These are phyloP conservation scores for Anas platyrhynchos DNA, from an alignment of 2,113 vertebrate species.

Conservation along the genomic window DNA sequence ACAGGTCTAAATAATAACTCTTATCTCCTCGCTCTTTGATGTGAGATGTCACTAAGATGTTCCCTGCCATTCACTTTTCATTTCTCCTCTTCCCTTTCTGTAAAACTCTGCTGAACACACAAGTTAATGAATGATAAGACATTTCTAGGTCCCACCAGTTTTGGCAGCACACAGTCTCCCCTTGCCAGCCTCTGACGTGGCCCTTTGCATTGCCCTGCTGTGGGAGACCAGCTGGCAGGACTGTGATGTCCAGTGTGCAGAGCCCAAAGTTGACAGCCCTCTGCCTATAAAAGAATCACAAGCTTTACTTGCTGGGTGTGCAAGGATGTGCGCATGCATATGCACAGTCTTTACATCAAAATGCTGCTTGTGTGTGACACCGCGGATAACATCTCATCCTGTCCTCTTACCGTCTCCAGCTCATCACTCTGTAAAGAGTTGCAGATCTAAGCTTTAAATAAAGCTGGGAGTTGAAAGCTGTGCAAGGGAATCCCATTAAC, in stretches of 20 bases:
- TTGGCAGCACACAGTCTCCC: rapidly evolving
- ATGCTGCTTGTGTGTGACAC: not conserved
- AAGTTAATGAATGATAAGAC: not conserved
- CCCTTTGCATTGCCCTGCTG: rapidly evolving
- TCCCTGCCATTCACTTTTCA: not conserved
- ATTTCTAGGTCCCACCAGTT: not conserved
- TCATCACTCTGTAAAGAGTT: not conserved
- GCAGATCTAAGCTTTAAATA: not conserved
- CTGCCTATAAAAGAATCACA: not conserved
- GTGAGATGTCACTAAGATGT: slow-evolving; percentile 3
- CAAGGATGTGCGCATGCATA: not conserved
- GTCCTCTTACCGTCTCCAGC: not conserved
- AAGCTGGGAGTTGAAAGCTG: not conserved
- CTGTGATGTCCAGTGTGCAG: rapidly evolving
- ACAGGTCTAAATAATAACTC: slow-evolving; percentile 28
- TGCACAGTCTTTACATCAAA: not conserved
- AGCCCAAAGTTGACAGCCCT: no score
- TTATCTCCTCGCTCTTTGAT: slow-evolving; percentile 9
- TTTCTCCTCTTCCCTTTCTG: not conserved
- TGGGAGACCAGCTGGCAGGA: not conserved
- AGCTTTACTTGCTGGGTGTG: not conserved
- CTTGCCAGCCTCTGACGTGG: rapidly evolving
- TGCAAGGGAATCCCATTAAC: not conserved
- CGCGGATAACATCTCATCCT: not conserved
- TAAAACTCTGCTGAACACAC: not conserved